Conservation (phyloP, 2,113 vertebrate species). For the Leptocoma aspasia region DNA sequence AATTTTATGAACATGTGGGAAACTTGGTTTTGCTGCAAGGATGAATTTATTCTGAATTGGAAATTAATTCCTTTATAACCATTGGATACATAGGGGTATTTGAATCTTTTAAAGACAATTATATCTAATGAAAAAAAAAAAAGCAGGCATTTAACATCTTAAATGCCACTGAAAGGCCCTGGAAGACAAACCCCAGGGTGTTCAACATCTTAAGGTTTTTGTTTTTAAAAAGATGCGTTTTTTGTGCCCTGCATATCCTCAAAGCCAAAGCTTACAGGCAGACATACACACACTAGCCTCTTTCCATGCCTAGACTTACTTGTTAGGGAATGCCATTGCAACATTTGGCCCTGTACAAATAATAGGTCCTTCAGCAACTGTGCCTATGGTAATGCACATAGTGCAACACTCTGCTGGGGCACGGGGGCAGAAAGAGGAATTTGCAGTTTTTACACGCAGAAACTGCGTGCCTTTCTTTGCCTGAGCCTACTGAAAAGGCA, state of each 20-base stretch:
- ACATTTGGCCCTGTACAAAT: not conserved
- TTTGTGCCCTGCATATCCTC: not conserved
- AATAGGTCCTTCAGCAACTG: not conserved
- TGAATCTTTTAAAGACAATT: not conserved
- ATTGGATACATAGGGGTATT: not conserved
- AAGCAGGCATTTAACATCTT: not conserved
- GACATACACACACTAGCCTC: no score
- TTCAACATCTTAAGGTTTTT: not conserved
- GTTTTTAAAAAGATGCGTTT: rapidly evolving
- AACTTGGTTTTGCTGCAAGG: not conserved
- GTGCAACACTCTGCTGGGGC: not conserved
- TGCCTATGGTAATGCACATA: not conserved
- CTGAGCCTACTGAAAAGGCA: not conserved
- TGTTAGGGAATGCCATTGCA: not conserved
- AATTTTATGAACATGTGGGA: not conserved
- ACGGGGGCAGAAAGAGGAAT: not conserved
- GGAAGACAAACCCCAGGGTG: not conserved
- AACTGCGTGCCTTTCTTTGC: not conserved
- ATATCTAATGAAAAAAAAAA: not conserved
- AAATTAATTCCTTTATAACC: not conserved
- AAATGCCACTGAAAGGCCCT: not conserved
- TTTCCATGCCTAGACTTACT: not conserved
- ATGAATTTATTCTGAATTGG: not conserved
- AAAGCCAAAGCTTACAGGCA: not conserved
- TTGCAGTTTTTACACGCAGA: not conserved